Evolutionary conservation across 1,140 invertebrate genomes (phyloP).

Genomic region (Zelostemma sp.): DNA sequence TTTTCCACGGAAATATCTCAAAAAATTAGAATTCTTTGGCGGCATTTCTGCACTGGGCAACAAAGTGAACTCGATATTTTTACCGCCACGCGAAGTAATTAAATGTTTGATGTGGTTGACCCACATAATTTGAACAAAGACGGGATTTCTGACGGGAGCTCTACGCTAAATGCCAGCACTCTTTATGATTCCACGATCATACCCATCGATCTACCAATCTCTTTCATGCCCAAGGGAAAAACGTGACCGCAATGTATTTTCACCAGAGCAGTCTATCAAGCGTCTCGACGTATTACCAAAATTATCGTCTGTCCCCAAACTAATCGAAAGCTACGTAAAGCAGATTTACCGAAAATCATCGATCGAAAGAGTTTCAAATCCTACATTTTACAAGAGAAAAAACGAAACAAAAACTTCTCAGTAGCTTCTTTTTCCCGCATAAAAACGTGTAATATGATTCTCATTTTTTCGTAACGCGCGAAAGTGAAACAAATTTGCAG

Average conservation of each 20-base stretch:
- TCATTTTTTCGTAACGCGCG: too few relatives aligned
- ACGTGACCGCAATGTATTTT: slow-evolving; percentile 55
- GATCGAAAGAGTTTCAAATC: too few relatives aligned
- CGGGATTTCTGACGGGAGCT: slow-evolving; percentile 20
- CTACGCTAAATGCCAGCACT: slow-evolving; percentile 34
- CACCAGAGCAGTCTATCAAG: slow-evolving; percentile 44
- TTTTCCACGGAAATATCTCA: too few relatives aligned
- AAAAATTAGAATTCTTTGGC: background rate
- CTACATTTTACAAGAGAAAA: too few relatives aligned
- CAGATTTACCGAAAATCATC: slow-evolving; percentile 41
- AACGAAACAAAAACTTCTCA: too few relatives aligned
- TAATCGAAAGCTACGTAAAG: slow-evolving; percentile 41
- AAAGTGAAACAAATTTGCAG: too few relatives aligned
- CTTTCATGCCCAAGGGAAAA: slow-evolving; percentile 50
- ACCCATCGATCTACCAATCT: slow-evolving; percentile 51
- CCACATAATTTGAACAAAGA: slow-evolving; percentile 38
- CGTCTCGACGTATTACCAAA: slow-evolving; percentile 38
- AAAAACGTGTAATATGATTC: too few relatives aligned
- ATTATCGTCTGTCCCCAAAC: slow-evolving; percentile 46
- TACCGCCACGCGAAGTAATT: slow-evolving; percentile 15
- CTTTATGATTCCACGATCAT: slow-evolving; percentile 47
- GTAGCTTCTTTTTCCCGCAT: too few relatives aligned
- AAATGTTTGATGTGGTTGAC: slow-evolving; percentile 45
- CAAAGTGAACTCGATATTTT: background rate
- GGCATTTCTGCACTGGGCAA: background rate